These are phyloP conservation scores for Pocillopora verrucosa DNA, from an alignment of 64 coral and sea anemone genomes.

Conservation along the genomic window DNA sequence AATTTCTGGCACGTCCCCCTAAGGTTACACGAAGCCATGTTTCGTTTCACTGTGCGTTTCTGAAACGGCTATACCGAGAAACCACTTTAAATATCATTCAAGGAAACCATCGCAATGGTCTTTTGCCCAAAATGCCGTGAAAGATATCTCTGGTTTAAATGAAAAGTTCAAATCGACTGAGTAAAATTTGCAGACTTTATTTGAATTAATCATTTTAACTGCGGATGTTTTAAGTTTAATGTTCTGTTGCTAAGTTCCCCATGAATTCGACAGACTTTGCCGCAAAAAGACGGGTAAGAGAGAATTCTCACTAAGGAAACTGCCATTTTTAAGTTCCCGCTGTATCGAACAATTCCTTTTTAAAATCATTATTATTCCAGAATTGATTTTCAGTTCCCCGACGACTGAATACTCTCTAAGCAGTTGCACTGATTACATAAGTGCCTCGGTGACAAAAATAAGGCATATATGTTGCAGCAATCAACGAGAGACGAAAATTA, in stretches of 20 bases:
- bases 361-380: not conserved
- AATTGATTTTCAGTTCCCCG: not conserved
- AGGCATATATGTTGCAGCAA: not conserved
- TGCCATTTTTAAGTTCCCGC: not conserved
- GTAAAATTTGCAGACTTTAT: not conserved
- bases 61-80: not conserved
- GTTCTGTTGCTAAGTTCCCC: not conserved
- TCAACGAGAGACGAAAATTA: not conserved
- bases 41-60: not conserved
- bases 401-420: not conserved
- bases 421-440: not conserved
- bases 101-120: not conserved
- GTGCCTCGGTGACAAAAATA: not conserved
- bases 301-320: not conserved
- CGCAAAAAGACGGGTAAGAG: not conserved
- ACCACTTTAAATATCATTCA: not conserved
- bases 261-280: too few relatives aligned
- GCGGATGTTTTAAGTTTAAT: not conserved
- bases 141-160: not conserved
- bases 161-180: not conserved
- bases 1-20: too few relatives aligned
- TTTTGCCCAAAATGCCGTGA: not conserved
- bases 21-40: not conserved
- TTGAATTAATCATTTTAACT: slow-evolving; percentile 4
- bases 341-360: not conserved